phyloP scores from a whole-genome alignment of 2,888 invertebrate species.

The Elmis aenea region DNA sequence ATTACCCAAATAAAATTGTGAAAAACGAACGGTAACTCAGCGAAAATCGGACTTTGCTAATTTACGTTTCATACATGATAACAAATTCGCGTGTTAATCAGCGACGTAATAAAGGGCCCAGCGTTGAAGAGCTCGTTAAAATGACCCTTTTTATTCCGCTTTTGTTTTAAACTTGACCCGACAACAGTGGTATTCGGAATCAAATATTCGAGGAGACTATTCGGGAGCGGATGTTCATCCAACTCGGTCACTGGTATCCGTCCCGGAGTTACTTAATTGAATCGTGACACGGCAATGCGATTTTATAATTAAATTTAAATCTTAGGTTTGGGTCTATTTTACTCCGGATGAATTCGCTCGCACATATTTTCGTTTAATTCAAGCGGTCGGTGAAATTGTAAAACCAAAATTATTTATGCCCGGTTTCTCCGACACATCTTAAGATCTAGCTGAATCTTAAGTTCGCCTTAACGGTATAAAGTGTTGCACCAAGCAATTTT shows the following conservation, averaged over 20 bases:
- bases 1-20: slow-evolving; percentile 18
- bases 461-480: too few species aligned
- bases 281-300: slow-evolving; percentile 31
- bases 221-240: slow-evolving; percentile 20
- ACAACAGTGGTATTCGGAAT: slow-evolving; percentile 20
- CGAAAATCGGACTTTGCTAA: too few species aligned
- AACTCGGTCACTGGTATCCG: slow-evolving; percentile 25
- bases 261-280: slow-evolving; percentile 36
- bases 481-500: too few species aligned
- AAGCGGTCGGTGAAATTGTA: too few species aligned
- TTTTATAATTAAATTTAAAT: slow-evolving; percentile 30
- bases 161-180: slow-evolving; percentile 20
- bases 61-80: slow-evolving; percentile 26
- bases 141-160: slow-evolving; percentile 21
- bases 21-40: too few species aligned
- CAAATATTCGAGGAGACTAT: slow-evolving; percentile 23
- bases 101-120: slow-evolving; percentile 24
- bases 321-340: too few species aligned
- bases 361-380: too few species aligned
- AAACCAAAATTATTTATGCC: too few species aligned
- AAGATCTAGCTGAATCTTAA: too few species aligned
- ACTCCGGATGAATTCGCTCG: too few species aligned
- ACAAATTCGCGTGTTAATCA: slow-evolving; percentile 32
- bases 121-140: slow-evolving; percentile 30
- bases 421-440: too few species aligned